phyloP scores from a whole-genome alignment of 2,797 vertebrate genomes.

The Gadopsis bispinosus region DNA sequence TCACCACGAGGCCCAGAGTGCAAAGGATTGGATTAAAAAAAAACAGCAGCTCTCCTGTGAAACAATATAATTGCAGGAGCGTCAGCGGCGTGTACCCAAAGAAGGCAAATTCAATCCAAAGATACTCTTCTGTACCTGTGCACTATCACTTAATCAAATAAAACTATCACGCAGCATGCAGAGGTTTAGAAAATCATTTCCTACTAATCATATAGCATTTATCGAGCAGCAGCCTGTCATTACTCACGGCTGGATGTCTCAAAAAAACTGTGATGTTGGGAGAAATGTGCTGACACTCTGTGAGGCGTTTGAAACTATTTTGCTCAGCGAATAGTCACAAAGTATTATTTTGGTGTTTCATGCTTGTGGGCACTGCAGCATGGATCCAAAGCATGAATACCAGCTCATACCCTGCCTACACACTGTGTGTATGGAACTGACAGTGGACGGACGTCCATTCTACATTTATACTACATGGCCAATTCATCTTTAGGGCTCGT shows the following conservation, averaged over 20 bases:
- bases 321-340: neutral
- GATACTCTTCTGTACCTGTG: neutral
- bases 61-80: neutral
- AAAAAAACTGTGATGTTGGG: neutral
- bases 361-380: no score
- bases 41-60: neutral
- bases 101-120: neutral
- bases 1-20: neutral
- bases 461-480: neutral
- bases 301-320: slow-evolving; percentile 5
- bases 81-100: neutral
- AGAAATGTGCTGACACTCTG: slow-evolving; percentile 12
- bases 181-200: neutral
- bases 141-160: slow-evolving; percentile 5
- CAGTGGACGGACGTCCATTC: neutral
- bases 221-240: slow-evolving; percentile 25
- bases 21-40: neutral
- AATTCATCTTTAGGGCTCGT: no score
- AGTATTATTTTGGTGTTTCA: neutral
- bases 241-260: slow-evolving; percentile 14
- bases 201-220: slow-evolving; percentile 6
- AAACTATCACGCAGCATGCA: neutral
- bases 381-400: no score
- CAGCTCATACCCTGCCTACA: no score
- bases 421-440: no score